phyloP scores from a whole-genome alignment of 2,113 vertebrate genomes.

The Oplegnathus fasciatus region DNA sequence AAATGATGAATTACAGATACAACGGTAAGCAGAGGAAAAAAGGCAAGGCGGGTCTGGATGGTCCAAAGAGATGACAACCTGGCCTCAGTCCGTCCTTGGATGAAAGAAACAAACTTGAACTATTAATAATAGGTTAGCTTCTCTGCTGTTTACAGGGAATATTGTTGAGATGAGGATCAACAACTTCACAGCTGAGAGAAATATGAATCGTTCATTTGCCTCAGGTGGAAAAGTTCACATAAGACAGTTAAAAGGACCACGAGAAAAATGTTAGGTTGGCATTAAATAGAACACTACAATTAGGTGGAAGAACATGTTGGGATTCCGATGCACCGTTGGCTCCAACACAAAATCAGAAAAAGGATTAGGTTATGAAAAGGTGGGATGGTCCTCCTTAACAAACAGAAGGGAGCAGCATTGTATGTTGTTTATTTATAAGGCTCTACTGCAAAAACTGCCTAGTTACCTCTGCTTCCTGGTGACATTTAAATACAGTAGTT shows the following conservation, averaged over 20 bases:
- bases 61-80: neutral
- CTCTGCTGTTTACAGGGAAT: neutral
- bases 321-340: neutral
- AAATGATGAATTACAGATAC: constrained; percentile 1
- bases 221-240: neutral
- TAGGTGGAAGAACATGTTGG: neutral
- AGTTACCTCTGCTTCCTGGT: neutral
- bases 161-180: neutral
- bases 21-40: no score
- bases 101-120: neutral
- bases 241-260: neutral
- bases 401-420: neutral
- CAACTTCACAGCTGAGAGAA: neutral
- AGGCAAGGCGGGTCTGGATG: neutral
- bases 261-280: neutral
- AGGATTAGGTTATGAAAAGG: neutral
- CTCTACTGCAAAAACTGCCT: neutral
- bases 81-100: neutral
- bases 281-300: neutral
- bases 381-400: neutral
- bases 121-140: neutral
- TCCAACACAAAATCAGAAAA: neutral
- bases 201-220: neutral
- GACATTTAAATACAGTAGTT: neutral
- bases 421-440: neutral